These are phyloP conservation scores for Sthenelais limicola DNA, from an alignment of 2,888 invertebrate species.

Conservation along the genomic window DNA sequence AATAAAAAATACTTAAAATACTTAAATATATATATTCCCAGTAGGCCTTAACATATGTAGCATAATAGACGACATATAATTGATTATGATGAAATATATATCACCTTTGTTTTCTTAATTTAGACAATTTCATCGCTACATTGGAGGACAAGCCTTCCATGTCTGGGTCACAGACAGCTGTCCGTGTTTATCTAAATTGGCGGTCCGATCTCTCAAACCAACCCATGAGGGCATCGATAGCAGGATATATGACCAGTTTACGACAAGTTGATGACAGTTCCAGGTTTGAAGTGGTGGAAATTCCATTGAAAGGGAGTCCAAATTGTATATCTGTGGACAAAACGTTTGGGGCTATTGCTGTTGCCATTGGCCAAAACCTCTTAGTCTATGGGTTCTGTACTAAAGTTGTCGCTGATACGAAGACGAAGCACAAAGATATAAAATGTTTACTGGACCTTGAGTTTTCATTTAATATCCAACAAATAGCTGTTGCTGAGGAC, in stretches of 20 bases:
- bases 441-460: slow-evolving; percentile 76
- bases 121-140: slow-evolving; percentile 80
- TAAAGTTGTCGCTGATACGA: slow-evolving; percentile 29
- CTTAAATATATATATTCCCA: no score
- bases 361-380: slow-evolving; percentile 74
- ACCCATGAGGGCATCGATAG: slow-evolving; percentile 80
- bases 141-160: slow-evolving; percentile 76
- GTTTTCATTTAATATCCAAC: slow-evolving; percentile 77
- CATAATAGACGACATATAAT: no score
- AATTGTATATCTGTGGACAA: slow-evolving; percentile 62
- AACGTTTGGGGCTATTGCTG: slow-evolving; percentile 69
- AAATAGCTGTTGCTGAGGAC: slow-evolving; percentile 80
- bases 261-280: slow-evolving; percentile 27
- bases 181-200: slow-evolving; percentile 85
- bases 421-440: slow-evolving; percentile 18
- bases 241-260: slow-evolving; percentile 73
- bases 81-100: no score
- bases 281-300: slow-evolving; percentile 80
- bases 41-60: no score
- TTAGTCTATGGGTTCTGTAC: slow-evolving; percentile 74
- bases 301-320: slow-evolving; percentile 79
- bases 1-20: no score
- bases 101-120: slow-evolving; percentile 52
- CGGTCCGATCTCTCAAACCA: slow-evolving; percentile 74
- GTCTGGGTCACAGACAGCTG: slow-evolving; percentile 72